Conservation (phyloP, 2,888 invertebrate genomes). For the Pseudolycoriella hygida region DNA sequence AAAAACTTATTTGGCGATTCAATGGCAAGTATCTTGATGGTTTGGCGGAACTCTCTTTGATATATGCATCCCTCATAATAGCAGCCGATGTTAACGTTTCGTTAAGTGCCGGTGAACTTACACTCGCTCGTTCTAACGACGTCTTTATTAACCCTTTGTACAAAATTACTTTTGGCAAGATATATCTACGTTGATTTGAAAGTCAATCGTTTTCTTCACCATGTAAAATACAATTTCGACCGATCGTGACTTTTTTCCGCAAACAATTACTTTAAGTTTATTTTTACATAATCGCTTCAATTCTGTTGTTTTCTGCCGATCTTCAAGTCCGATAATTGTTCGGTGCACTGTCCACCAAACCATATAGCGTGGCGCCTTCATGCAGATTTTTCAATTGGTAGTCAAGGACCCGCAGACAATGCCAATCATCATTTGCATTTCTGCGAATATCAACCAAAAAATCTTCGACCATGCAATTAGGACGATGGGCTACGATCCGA, state of each 20-base stretch:
- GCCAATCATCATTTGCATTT: conserved; percentile 32
- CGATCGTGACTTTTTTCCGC: conserved; percentile 22
- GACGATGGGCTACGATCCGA: no score
- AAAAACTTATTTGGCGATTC: conserved; percentile 42
- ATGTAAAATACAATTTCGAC: conserved; percentile 27
- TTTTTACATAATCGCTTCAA: neutral
- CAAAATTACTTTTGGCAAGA: conserved; percentile 6
- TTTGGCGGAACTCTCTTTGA: conserved; percentile 2
- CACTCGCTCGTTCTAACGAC: neutral
- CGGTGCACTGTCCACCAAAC: conserved; percentile 26
- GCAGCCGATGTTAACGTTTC: neutral
- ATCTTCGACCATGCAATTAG: conserved; percentile 11
- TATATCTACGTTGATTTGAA: conserved; percentile 13
- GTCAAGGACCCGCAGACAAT: conserved; percentile 33
- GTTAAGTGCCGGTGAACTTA: neutral
- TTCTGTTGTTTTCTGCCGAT: neutral
- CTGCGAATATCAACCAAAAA: conserved; percentile 39
- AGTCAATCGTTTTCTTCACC: conserved; percentile 15
- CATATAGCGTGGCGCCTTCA: conserved; percentile 33
- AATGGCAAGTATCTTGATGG: conserved; percentile 31
- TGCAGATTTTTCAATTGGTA: conserved; percentile 32
- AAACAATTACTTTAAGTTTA: no score
- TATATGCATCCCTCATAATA: neutral
- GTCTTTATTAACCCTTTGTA: neutral
- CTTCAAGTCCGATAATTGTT: neutral